Base-by-base conservation (phyloP, 1,140 invertebrate species). In the Apis cerana region DNA sequence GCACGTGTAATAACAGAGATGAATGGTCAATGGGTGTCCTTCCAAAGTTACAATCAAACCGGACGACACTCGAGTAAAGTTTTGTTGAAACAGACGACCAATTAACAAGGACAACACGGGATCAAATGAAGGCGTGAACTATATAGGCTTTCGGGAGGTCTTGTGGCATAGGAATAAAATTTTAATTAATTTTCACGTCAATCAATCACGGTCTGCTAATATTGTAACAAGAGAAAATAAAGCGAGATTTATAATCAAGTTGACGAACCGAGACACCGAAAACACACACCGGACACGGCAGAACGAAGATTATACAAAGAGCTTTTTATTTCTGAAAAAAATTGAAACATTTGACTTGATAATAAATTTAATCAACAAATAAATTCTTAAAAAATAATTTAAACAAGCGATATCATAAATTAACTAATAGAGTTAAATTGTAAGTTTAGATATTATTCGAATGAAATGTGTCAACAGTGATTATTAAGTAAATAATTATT, bases 181-280 rank as follows among this genome's bases (percentile, higher is more conserved):
- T 77, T 77, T 77, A 77, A 77, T 68, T 77, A 77, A 77, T 48
- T 23, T n/a, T 50, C 9, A 33, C 27, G 64, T 68, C 64, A 48
- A 52, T 77, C 67, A 68, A 77, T 77, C 64, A 58, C 23, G 33
- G 52, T 23, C 52, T 56, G 75, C 58, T 68, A 56, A 43, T 77
- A 68, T 77, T 67, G 52, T 48, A 68, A 58, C 75, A 54, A n/a
- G 10, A 33, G 75, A 77, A 77, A 64, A 77, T 23, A 23, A 54
- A 76, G 75, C 50, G 62, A 76, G 75, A 76, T 76, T 76, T 52
- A 67, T 76, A 27, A 33, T 10, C n/a, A 76, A 54, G 61, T 76
- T 76, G 67, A 67, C 50, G 75, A 54, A 54, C 27, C 15, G 50
- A 27, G 9, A 54, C 50, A 56, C n/a, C 12, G 3, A 43, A 65